Base-by-base conservation (phyloP, 2,113 vertebrate species). In the Apteryx owenii region DNA sequence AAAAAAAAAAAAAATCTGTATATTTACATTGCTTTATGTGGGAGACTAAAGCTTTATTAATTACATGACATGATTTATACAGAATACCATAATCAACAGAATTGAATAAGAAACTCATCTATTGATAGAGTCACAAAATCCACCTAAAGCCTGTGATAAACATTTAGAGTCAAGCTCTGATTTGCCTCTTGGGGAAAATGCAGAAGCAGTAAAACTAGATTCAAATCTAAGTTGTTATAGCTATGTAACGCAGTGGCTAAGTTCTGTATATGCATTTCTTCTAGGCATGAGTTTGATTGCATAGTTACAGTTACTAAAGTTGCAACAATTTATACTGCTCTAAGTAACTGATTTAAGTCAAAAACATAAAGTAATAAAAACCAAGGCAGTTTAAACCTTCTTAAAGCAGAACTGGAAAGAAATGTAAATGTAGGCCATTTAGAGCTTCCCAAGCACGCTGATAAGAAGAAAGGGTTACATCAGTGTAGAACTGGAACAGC, bases 81-180 rank as follows among this genome's bases (percentile, higher is more conserved):
- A 36, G 76, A 81, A 54, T 73, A 65, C 20, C 58, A 23, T 72
- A 76, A 88, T 60, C 33, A 96, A 89, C 50, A 76, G 50, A 88
- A 85, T 38, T 81, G 20, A 85, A 40, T 75, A 82, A 88, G 54
- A 88, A 96, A 70, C 8, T 88, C 15, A n/a, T 53, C 36, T 82
- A 84, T 81, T 88, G 76, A 93, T 81, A 60, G 42, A 96, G 12
- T 21, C 85, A 69, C 42, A 93, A 93, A 92, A 68, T 42, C 19
- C 76, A 33, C 56, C 62, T 50, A 77, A 15, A 71, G 11, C 4
- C 8, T 76, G 29, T 73, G 64, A 87, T 66, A 81, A 73, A 88
- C 20, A 19, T 72, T 77, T 54, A 44, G 17, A 89, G 9, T 21
- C 15, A 77, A 95, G 60, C 6, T 84, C 31, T 85, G 25, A 56